Evolutionary conservation across 2,113 vertebrate genomes (phyloP), one percentile per base, ranked within the genome.

Genomic region (Mobula birostris): DNA sequence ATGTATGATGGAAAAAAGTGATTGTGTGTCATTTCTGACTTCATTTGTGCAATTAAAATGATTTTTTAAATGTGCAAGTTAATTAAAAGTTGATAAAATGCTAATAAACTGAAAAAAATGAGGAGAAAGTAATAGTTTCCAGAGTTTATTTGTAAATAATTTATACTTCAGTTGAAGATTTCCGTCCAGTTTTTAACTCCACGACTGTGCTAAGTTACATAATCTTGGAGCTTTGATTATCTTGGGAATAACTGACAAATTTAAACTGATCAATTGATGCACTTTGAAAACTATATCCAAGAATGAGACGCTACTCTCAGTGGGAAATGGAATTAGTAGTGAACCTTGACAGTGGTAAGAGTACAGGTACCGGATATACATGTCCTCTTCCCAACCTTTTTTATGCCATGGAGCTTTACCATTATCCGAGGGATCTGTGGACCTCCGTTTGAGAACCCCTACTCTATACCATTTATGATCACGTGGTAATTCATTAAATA

Each of bases 61-160:
- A 90, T 93, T 93, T 93, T 93, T 74, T 48, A 15, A 72, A 72
- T 29, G 9, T 74, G 19, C 21, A 92, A 72, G 70, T 48, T 40
- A 6, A 92, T n/a, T 92, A 68, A 92, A 92, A 36, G 68, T 92
- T 72, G 36, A 32, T 40, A 72, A 80, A 93, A 93, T 93, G 32
- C 40, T 36, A 93, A 87, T 87, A 87, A 74, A 48, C 8, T 48
- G 40, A 14, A 24, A 92, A 72, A 76, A 74, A 72, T 48, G 48
- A 48, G 24, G 40, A 93, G 70, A 76, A 40, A 76, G 5, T 27
- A 11, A 32, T 32, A n/a, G 6, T 17, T 32, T 68, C 66, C 27
- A 15, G 58, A 61, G 29, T 88, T n/a, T 27, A 68, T 66, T 29
- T 66, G 61, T 14, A 58, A 90, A 90, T 19, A n/a, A 66, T 63